phyloP scores from a whole-genome alignment of 2,113 vertebrate genomes.

The Albula goreensis region DNA sequence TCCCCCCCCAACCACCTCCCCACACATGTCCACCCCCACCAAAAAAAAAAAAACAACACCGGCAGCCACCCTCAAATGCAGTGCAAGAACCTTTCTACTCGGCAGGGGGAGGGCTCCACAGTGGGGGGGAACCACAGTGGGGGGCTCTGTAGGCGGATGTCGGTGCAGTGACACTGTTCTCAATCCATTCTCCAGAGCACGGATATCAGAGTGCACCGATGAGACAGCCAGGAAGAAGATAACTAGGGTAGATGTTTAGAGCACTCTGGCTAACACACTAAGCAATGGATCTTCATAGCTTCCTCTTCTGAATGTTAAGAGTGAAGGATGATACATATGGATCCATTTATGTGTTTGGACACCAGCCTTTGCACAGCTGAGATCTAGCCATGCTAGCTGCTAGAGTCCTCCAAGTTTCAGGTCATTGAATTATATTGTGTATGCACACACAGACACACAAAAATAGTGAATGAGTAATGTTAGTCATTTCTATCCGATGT shows the following conservation, averaged over 20 bases:
- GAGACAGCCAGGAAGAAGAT: background rate
- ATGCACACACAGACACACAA: too few relatives aligned
- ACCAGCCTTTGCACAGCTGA: background rate
- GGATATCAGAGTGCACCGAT: background rate
- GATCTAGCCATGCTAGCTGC: background rate
- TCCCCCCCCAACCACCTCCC: conserved; percentile 9
- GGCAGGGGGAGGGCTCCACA: conserved; percentile 27
- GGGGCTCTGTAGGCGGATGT: background rate
- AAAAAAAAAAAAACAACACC: background rate
- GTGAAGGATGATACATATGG: background rate
- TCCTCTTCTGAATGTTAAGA: background rate
- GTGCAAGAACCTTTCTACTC: conserved; percentile 36
- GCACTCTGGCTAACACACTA: background rate
- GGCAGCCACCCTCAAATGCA: background rate
- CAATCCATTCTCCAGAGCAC: conserved; percentile 18
- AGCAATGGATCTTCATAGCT: background rate
- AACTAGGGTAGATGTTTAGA: background rate
- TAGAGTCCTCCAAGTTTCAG: background rate
- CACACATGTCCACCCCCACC: background rate
- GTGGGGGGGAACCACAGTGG: conserved; percentile 14
- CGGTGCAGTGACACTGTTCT: conserved; percentile 9
- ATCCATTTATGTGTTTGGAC: background rate
- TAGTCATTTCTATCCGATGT: too few relatives aligned
- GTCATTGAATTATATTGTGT: too few relatives aligned
- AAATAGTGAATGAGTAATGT: too few relatives aligned